Percentiles rank a stretch among this genome's conserved stretches.
Evolutionary conservation across 2,113 vertebrate genomes (phyloP).

Genomic region (Electrona antarctica): DNA sequence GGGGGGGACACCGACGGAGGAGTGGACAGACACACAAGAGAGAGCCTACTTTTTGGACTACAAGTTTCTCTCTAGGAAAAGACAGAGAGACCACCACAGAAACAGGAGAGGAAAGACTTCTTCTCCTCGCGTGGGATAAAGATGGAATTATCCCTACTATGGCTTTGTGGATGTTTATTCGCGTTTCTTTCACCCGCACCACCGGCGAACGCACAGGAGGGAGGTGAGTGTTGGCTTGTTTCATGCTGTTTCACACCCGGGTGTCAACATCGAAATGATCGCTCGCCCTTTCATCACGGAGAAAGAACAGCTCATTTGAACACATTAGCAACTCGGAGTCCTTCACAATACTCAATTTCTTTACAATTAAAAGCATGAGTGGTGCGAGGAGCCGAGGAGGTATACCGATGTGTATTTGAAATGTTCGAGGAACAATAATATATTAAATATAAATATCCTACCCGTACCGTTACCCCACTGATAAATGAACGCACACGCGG

Average conservation of each 20-base stretch:
- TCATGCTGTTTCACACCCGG: constrained; percentile 23
- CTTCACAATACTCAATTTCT: too few relatives aligned
- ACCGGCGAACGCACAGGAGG: constrained; percentile 81
- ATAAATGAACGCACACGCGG: too few relatives aligned
- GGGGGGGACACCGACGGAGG: constrained; percentile 29
- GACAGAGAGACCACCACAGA: constrained; percentile 6
- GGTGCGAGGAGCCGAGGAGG: too few relatives aligned
- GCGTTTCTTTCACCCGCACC: constrained; percentile 74
- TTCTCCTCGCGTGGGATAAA: constrained; percentile 43
- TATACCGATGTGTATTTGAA: too few relatives aligned
- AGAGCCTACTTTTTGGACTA: constrained; percentile 27
- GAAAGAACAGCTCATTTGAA: too few relatives aligned
- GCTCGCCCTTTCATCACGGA: neutral
- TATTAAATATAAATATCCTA: too few relatives aligned
- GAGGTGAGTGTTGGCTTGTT: constrained; percentile 83
- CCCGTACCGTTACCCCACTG: too few relatives aligned
- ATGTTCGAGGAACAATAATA: too few relatives aligned
- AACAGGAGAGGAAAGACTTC: constrained; percentile 18
- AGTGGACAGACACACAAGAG: constrained; percentile 8
- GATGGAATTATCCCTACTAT: constrained; percentile 86
- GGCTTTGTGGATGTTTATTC: constrained; percentile 85
- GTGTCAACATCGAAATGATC: neutral
- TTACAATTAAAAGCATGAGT: too few relatives aligned
- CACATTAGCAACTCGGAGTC: too few relatives aligned
- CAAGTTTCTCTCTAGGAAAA: constrained; percentile 17